Percentiles rank a stretch among this genome's conserved stretches.
Conservation (phyloP, 1,140 invertebrate species). For the Sarcophaga bullata region DNA sequence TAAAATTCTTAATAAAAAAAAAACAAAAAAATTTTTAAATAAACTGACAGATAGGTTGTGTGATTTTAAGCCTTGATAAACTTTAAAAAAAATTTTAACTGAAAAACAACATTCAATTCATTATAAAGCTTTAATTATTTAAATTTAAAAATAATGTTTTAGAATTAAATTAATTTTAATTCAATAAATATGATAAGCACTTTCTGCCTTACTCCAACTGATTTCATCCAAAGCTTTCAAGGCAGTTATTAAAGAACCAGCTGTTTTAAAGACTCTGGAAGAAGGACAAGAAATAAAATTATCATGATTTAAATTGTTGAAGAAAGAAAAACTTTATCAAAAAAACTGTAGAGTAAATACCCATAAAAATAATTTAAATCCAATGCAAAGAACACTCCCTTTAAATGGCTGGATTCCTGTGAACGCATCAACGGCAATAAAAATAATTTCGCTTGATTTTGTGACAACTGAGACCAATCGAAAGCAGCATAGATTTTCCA, state of each 20-base stretch:
- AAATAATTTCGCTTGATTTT: constrained; percentile 41
- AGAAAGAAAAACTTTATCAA: neutral
- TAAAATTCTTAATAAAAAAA: too few species aligned
- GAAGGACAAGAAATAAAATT: neutral
- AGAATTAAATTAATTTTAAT: neutral
- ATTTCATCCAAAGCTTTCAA: constrained; percentile 16
- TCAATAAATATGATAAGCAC: neutral
- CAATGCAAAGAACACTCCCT: constrained; percentile 49
- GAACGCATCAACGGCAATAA: constrained; percentile 49
- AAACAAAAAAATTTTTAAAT: too few species aligned
- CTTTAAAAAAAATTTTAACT: too few species aligned
- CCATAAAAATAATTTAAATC: constrained; percentile 52
- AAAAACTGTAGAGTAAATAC: constrained; percentile 37
- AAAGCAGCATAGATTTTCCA: constrained; percentile 25
- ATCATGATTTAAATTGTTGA: neutral
- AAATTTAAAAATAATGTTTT: neutral
- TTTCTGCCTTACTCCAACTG: neutral
- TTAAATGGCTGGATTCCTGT: constrained; percentile 45
- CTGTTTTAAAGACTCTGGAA: constrained; percentile 23
- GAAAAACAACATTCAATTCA: neutral
- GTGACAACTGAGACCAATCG: constrained; percentile 45
- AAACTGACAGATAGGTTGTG: too few species aligned
- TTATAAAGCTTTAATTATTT: neutral
- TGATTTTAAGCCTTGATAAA: too few species aligned
- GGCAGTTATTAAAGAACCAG: constrained; percentile 11